Evolutionary conservation across 2,888 invertebrate genomes (phyloP), one percentile per base, ranked within the genome.

Genomic region (Agrotis exclamationis): DNA sequence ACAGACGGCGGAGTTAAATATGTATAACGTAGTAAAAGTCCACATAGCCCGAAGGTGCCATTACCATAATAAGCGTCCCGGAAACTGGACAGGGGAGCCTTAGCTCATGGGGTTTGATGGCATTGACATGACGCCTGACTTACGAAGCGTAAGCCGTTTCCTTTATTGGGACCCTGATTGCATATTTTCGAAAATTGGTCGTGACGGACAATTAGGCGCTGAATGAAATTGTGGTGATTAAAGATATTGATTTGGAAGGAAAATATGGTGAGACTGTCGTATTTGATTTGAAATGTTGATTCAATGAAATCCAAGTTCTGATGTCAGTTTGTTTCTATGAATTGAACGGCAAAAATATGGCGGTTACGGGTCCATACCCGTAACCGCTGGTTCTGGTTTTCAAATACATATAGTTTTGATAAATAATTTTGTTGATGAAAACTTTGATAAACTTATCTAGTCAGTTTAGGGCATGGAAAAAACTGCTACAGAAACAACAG

Each of bases 101-200:
- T 56, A 28, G 58, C 73, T 73, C 79, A 71, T 51, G 80, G 78
- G 80, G 70, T 59, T 71, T 72, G 70, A 60, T 57, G 70, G 74
- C 68, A 70, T 82, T 71, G 74, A 79, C 76, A 83, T 83, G 87
- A 85, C 86, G 86, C 76, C 74, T 84, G 86, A 86, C 83, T 79
- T 81, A 44, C 82, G 80, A 79, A 78, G 78, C 79, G 74, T 57
- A 51, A 51, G 57, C 68, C 78, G 78, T 70, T 78, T 82, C 64
- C 70, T 70, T 79, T 81, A 85, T 80, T 83, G 77, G 72, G 59
- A 60, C 74, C 69, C 70, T 80, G 83, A 84, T 86, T 82, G 85
- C 65, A 65, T 82, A 74, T 75, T 79, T 65, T 70, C 59, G 20
- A 62, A 71, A 67, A 66, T 64, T 74, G 65, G 3, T 59, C 50